phyloP scores from a whole-genome alignment of 2,113 vertebrate species.

The Actenoides hombroni region DNA sequence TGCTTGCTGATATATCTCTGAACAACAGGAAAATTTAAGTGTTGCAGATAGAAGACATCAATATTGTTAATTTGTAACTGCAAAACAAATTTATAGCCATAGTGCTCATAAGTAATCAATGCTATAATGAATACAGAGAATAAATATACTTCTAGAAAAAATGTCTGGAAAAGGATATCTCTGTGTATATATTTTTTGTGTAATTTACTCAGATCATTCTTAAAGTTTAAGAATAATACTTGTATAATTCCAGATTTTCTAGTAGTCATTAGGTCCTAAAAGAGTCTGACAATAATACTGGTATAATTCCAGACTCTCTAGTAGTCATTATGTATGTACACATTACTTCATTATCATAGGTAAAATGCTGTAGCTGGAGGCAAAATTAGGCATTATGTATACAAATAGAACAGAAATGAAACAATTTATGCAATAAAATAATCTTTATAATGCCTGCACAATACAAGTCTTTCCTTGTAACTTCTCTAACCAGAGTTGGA shows the following conservation, averaged over 20 bases:
- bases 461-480: neutral
- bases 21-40: neutral
- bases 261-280: neutral
- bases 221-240: neutral
- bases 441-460: neutral
- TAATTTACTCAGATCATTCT: neutral
- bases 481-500: neutral
- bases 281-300: neutral
- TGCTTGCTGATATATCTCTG: neutral
- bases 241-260: neutral
- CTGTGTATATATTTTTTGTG: neutral
- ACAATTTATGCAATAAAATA: neutral
- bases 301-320: neutral
- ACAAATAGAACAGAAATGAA: neutral
- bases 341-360: neutral
- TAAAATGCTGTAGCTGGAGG: neutral
- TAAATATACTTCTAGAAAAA: neutral
- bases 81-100: neutral
- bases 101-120: neutral
- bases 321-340: neutral
- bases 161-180: neutral
- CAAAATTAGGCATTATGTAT: neutral
- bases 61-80: neutral
- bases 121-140: neutral
- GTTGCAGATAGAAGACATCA: neutral